A percentile compares a stretch with the other conserved stretches of the same genome.
These are phyloP conservation scores for Osmerus eperlanus DNA, from an alignment of 2,113 vertebrate species.

Conservation along the genomic window DNA sequence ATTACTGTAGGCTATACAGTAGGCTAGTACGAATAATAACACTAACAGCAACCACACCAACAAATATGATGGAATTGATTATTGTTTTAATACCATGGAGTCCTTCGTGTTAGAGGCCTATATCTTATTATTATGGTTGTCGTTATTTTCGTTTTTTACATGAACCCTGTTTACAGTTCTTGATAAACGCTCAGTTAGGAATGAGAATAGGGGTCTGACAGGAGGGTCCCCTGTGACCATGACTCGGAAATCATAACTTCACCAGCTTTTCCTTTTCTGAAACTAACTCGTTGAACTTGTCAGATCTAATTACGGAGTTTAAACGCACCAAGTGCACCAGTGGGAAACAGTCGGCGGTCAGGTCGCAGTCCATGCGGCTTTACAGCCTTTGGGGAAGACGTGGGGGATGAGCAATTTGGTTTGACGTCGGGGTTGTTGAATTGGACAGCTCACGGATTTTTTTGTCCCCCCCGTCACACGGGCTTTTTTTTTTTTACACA, in stretches of 20 bases:
- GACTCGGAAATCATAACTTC: slow-evolving; percentile 95
- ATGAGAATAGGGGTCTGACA: slow-evolving; percentile 77
- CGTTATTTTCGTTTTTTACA: slow-evolving; percentile 3
- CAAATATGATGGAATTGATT: neutral
- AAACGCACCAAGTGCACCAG: slow-evolving; percentile 75
- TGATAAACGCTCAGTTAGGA: slow-evolving; percentile 12
- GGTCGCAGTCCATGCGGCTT: slow-evolving; percentile 70
- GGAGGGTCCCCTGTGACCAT: slow-evolving; percentile 82
- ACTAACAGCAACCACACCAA: neutral
- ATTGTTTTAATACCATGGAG: neutral
- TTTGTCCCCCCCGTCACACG: slow-evolving; percentile 33
- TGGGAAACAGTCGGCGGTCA: slow-evolving; percentile 73
- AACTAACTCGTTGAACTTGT: slow-evolving; percentile 97
- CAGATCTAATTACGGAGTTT: slow-evolving; percentile 91
- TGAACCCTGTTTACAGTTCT: neutral
- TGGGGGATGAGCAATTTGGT: slow-evolving; percentile 23
- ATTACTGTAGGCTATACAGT: neutral
- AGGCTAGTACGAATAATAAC: neutral
- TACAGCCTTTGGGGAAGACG: slow-evolving; percentile 52
- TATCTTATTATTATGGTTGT: slow-evolving; percentile 2
- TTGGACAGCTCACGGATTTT: slow-evolving; percentile 58
- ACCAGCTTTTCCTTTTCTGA: slow-evolving; percentile 83
- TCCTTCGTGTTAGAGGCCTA: neutral
- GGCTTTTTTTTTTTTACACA: slow-evolving; percentile 51
- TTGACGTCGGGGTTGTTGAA: slow-evolving; percentile 55